A percentile compares a stretch with the other conserved stretches of the same genome.
Evolutionary conservation across 2,797 vertebrate species (phyloP).

Genomic region (Fistularia tabacaria): DNA sequence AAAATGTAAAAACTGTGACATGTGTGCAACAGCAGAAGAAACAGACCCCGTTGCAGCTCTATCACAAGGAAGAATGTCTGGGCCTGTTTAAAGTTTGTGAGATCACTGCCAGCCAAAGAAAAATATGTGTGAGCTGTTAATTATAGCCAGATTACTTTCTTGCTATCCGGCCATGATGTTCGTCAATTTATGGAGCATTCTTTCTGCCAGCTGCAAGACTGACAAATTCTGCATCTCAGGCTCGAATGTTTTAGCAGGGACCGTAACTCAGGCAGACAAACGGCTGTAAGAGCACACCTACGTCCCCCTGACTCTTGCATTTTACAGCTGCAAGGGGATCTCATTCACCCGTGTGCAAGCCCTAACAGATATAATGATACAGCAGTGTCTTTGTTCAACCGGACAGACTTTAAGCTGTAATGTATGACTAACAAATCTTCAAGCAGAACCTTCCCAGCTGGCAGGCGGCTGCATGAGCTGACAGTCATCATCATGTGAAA

Average conservation of each 20-base stretch:
- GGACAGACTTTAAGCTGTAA: slow-evolving; percentile 24
- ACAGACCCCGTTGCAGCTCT: slow-evolving; percentile 30
- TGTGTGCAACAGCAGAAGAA: slow-evolving; percentile 8
- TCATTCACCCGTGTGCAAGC: too few species aligned
- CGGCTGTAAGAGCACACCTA: too few species aligned
- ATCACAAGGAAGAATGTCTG: slow-evolving; percentile 22
- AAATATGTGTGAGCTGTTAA: slow-evolving; percentile 57
- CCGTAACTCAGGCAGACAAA: too few species aligned
- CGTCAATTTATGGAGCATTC: slow-evolving; percentile 56
- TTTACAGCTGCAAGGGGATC: too few species aligned
- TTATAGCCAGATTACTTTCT: slow-evolving; percentile 58
- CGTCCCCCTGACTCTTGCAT: too few species aligned
- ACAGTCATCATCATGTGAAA: slow-evolving; percentile 52
- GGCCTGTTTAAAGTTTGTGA: slow-evolving; percentile 58
- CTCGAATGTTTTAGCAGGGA: slow-evolving; percentile 13
- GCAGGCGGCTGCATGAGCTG: slow-evolving; percentile 55
- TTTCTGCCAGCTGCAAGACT: slow-evolving; percentile 39
- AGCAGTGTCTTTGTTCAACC: slow-evolving; percentile 8
- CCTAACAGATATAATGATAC: slow-evolving; percentile 13
- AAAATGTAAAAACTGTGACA: too few species aligned
- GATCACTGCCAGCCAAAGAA: slow-evolving; percentile 46
- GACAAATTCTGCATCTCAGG: slow-evolving; percentile 56
- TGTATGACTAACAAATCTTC: slow-evolving; percentile 49
- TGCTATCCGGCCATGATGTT: slow-evolving; percentile 55
- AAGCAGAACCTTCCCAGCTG: slow-evolving; percentile 49